These are phyloP conservation scores for Drosophila hamatofila DNA, from an alignment of 2,888 invertebrate species.

Conservation along the genomic window DNA sequence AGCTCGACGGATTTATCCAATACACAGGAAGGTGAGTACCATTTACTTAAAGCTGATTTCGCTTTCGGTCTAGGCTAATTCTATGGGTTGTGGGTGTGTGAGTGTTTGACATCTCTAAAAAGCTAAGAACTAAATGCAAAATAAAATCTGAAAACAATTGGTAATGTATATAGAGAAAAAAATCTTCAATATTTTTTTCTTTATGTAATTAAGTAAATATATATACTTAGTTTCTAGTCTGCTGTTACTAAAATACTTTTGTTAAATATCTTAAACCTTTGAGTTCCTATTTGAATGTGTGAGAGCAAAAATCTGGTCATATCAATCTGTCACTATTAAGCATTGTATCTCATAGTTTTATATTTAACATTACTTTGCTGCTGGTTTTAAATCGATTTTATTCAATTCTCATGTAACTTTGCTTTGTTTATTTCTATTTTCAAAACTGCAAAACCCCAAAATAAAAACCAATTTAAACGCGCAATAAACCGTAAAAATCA, in stretches of 20 bases:
- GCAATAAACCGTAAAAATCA: slow-evolving; percentile 60
- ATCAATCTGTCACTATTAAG: slow-evolving; percentile 9
- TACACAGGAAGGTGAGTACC: slow-evolving; percentile 84
- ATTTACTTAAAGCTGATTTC: neutral
- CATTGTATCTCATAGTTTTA: slow-evolving; percentile 26
- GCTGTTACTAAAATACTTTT: neutral
- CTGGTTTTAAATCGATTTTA: slow-evolving; percentile 47
- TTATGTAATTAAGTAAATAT: too few relatives aligned
- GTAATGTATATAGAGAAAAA: neutral
- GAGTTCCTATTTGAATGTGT: slow-evolving; percentile 1
- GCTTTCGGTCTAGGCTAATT: slow-evolving; percentile 18
- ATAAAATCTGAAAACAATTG: neutral
- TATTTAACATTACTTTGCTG: slow-evolving; percentile 49
- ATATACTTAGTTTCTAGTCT: neutral
- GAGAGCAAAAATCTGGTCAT: slow-evolving; percentile 14
- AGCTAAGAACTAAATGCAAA: neutral
- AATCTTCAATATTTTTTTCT: neutral
- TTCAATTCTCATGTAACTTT: slow-evolving; percentile 81
- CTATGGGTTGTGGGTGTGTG: slow-evolving; percentile 32
- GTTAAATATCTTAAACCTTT: neutral
- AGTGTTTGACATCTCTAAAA: slow-evolving; percentile 22
- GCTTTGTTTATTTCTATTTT: slow-evolving; percentile 84
- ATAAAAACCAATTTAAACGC: slow-evolving; percentile 54
- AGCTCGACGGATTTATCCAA: slow-evolving; percentile 89
- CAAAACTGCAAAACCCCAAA: slow-evolving; percentile 62